phyloP scores from a whole-genome alignment of 2,797 vertebrate species.

The Chelidonichthys spinosus region DNA sequence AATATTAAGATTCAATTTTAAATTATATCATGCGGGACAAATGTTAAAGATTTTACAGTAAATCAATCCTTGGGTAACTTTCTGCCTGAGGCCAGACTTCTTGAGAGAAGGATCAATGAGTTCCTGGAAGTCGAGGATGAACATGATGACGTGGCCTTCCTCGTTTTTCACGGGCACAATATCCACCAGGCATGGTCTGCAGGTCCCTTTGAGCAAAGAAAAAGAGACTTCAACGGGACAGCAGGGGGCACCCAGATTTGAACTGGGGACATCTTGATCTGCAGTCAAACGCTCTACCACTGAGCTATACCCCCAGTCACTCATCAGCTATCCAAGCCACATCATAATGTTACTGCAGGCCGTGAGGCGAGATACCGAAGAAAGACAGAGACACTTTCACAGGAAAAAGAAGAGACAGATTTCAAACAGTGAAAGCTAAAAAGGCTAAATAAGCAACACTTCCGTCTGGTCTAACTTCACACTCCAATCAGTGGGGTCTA shows the following conservation, averaged over 20 bases:
- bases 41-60: conserved; percentile 61
- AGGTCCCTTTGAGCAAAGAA: conserved; percentile 83
- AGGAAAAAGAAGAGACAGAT: neutral
- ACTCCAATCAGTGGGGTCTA: conserved; percentile 66
- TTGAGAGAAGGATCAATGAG: conserved; percentile 88
- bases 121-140: conserved; percentile 98
- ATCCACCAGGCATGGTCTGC: conserved; percentile 93
- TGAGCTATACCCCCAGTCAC: conserved; percentile 81
- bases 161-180: conserved; percentile 96
- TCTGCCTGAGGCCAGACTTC: conserved; percentile 87
- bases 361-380: neutral
- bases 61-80: conserved; percentile 88
- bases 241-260: conserved; percentile 77
- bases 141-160: conserved; percentile 94
- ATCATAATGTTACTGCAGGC: no score
- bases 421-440: conserved; percentile 25
- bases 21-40: neutral
- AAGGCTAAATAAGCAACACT: conserved; percentile 39
- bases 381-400: neutral
- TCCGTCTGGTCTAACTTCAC: conserved; percentile 52
- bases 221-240: accelerated
- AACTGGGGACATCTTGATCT: conserved; percentile 84
- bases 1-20: neutral
- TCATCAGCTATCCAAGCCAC: no score
- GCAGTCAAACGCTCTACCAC: conserved; percentile 84